Base-by-base conservation (phyloP, 2,888 invertebrate genomes). In the Amiota communis region DNA sequence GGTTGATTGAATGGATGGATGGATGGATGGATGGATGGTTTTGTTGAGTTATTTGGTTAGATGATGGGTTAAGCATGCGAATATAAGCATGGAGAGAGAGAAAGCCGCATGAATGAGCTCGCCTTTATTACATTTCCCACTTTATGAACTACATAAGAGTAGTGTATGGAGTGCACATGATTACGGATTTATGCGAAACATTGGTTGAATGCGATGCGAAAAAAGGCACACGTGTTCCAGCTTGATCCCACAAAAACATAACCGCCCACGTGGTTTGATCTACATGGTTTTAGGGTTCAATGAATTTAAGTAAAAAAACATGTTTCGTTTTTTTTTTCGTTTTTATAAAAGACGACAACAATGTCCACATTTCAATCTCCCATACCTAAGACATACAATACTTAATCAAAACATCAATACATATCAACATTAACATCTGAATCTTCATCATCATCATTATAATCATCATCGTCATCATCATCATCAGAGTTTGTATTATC, bases 301-400 rank as follows among this genome's bases (percentile, higher is more conserved):
- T 20, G 67, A 11, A 53, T 53, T 68, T 76, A 73, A 74, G 72
- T 75, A 65, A 23, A 71, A 63, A 63, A 48, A 36, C 71, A 71
- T 71, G 71, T 71, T 36, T 15, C 61, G 51, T n/a, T 49, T 48
- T 53, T 23, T 23, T 23, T 23, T 23, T 23, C 3, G 1, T 23
- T 23, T 23, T 17, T 63, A 63, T 6, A 36, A 6, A 6, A 36
- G 36, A 36, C 36, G 36, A 36, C 36, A 36, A 36, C 36, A 36
- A 36, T 6, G 36, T 36, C 36, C 4, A 36, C 36, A 36, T 36
- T 36, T 36, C 36, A 36, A 36, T 36, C 36, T 36, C 36, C 6
- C 36, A 36, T 36, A 36, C 36, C 6, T 36, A 36, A n/a, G n/a
- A n/a, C n/a, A n/a, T n/a, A n/a, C n/a, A n/a, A 2, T 36, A 36